Conservation (phyloP, 1,140 invertebrate genomes). For the Carposina sasakii region DNA sequence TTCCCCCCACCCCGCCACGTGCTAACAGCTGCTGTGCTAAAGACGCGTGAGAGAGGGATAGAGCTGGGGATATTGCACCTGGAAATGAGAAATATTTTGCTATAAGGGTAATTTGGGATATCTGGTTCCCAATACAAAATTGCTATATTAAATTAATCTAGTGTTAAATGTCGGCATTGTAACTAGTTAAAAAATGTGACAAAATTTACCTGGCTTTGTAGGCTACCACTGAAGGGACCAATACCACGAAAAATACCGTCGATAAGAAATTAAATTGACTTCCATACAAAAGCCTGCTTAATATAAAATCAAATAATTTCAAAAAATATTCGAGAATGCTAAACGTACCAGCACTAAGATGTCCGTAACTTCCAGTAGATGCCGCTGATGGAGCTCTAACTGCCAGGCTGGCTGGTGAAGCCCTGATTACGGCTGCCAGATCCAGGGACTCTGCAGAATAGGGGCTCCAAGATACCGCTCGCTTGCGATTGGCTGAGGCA, state of each 20-base stretch:
- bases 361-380: slow-evolving; percentile 93
- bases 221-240: no score
- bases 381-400: slow-evolving; percentile 91
- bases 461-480: slow-evolving; percentile 94
- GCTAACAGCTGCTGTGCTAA: slow-evolving; percentile 68
- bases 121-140: no score
- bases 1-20: slow-evolving; percentile 51
- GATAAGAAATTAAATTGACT: no score
- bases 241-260: no score
- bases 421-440: slow-evolving; percentile 95
- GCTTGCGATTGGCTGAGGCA: slow-evolving; percentile 85
- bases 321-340: no score
- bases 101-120: no score
- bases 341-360: slow-evolving; percentile 86
- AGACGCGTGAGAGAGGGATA: slow-evolving; percentile 69
- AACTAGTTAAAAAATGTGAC: no score
- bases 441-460: slow-evolving; percentile 96
- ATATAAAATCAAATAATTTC: no score
- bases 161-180: no score
- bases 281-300: no score
- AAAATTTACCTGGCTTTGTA: no score
- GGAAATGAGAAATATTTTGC: slow-evolving; percentile 23
- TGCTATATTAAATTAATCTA: no score
- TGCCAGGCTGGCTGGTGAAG: slow-evolving; percentile 95
- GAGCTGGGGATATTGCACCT: slow-evolving; percentile 69